phyloP scores from a whole-genome alignment of 64 coral and sea anemone genomes.

The Pachyseris speciosa region DNA sequence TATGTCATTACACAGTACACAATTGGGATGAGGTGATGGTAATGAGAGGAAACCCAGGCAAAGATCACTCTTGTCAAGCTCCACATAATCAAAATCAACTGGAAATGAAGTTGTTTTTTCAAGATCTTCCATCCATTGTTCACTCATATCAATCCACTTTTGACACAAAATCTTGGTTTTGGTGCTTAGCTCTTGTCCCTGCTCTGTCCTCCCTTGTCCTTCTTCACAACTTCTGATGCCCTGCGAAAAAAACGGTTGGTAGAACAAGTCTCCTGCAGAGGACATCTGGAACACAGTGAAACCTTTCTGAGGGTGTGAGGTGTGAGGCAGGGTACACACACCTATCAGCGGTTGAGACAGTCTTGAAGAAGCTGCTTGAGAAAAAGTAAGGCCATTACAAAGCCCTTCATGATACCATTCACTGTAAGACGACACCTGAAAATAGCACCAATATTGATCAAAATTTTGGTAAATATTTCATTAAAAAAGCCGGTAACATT shows the following conservation, averaged over 20 bases:
- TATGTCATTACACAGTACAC: slow-evolving; percentile 57
- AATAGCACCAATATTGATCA: neutral
- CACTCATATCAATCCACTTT: slow-evolving; percentile 36
- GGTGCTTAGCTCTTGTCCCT: neutral
- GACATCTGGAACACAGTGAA: slow-evolving; percentile 89
- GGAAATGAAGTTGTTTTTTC: neutral
- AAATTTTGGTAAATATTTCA: neutral
- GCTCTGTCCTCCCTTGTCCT: neutral
- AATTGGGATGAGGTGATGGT: slow-evolving; percentile 41
- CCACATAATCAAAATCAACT: neutral
- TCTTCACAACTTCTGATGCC: neutral
- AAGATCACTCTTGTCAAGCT: slow-evolving; percentile 15
- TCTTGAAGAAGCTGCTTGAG: slow-evolving; percentile 29
- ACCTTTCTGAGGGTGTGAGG: slow-evolving; percentile 19
- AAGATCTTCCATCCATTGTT: neutral
- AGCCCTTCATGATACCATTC: slow-evolving; percentile 74
- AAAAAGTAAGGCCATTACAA: neutral
- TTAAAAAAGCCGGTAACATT: too few relatives aligned
- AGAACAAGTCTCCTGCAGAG: slow-evolving; percentile 78
- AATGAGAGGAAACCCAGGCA: slow-evolving; percentile 22
- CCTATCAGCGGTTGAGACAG: slow-evolving; percentile 80
- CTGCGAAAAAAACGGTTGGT: slow-evolving; percentile 71
- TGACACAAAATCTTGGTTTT: slow-evolving; percentile 16
- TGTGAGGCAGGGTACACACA: slow-evolving; percentile 44
- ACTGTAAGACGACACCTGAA: slow-evolving; percentile 91